A percentile compares a stretch with the other conserved stretches of the same genome.
phyloP scores from a whole-genome alignment of 1,140 invertebrate genomes.

The Caerostris extrusa region DNA sequence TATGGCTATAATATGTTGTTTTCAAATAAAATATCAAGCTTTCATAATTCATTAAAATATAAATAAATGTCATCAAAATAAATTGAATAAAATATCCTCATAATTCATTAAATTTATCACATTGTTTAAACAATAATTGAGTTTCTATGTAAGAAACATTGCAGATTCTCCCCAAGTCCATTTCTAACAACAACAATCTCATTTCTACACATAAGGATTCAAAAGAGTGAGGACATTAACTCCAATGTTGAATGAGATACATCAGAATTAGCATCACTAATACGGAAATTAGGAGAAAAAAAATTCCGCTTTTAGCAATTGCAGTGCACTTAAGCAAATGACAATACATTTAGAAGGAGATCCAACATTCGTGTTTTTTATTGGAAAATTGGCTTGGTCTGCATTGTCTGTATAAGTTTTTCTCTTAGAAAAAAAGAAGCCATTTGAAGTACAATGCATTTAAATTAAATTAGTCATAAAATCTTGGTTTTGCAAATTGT shows the following conservation, averaged over 20 bases:
- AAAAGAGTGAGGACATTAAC: neutral
- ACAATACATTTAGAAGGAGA: neutral
- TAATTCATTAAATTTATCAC: no score
- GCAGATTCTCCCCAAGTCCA: neutral
- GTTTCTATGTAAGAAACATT: no score
- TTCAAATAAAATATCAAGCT: no score
- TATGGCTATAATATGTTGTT: no score
- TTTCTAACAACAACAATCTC: neutral
- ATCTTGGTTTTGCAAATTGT: neutral
- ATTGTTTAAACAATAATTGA: no score
- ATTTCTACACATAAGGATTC: neutral
- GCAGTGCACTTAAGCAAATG: neutral
- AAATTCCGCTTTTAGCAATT: neutral
- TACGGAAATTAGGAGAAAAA: conserved; percentile 9
- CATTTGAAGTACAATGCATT: neutral
- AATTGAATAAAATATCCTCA: no score
- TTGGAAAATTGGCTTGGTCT: neutral
- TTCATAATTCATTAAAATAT: no score
- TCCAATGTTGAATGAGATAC: neutral
- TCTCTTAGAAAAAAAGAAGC: neutral
- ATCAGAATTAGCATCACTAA: neutral
- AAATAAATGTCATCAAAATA: no score
- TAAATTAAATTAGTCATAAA: neutral
- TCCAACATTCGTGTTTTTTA: neutral
- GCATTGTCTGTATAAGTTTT: neutral